Evolutionary conservation across 2,888 invertebrate genomes (phyloP), one percentile per base, ranked within the genome.

Genomic region (Dyspetes luteomarginatus): DNA sequence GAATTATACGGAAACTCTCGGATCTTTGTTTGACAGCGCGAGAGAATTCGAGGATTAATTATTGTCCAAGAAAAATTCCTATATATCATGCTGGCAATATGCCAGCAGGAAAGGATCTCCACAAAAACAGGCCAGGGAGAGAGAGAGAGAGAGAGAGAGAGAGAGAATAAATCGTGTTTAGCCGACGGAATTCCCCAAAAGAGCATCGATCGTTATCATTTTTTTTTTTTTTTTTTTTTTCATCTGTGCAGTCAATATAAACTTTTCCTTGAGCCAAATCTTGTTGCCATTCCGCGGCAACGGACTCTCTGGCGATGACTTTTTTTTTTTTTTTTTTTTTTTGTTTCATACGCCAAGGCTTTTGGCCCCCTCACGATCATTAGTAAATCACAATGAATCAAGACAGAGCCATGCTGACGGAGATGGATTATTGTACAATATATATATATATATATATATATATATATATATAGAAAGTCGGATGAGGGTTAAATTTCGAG

Each of bases 1-100:
- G 64, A 64, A 73, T 56, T 64, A 73, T 43, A n/a, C 64, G 30
- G 24, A 64, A 64, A 45, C 36, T 52, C 48, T 50, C 28, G 24
- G 36, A n/a, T n/a, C n/a, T n/a, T n/a, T n/a, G 17, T 60, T 60
- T 41, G 65, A 60, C 28, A 26, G 50, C n/a, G 15, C 1, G 5
- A 9, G 24, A 12, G 45, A 15, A 50, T 50, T 30, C 17, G 24
- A 30, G 65, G 28, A 74, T 74, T 56, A 65, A 74, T 65, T 56
- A 48, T 22, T 36, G 56, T 26, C 19, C 41, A 17, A 19, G 17
- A 30, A 43, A 56, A 26, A 56, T 26, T 48, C 64, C 28, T 41
- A 36, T 9, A 45, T 22, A 5, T 24, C 12, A 17, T 52, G n/a
- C 41, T 69, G 69, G 69, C 69, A 45, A 28, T 0, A 28, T 5